Conservation (phyloP, 2,113 vertebrate species). For the Leiothrix lutea region DNA sequence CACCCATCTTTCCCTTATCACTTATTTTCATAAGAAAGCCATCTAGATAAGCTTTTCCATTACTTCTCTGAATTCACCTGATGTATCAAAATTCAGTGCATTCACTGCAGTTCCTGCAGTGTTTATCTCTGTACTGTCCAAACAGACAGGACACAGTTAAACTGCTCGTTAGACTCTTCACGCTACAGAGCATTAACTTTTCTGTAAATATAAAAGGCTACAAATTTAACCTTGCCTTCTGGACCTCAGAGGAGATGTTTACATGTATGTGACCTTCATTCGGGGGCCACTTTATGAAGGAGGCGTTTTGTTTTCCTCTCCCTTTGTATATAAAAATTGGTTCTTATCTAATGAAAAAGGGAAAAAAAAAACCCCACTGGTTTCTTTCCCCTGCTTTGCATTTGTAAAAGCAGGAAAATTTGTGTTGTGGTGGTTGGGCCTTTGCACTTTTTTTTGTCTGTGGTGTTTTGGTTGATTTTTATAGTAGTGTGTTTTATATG, state of each 20-base stretch:
- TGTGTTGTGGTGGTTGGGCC: not conserved
- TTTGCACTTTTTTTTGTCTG: not conserved
- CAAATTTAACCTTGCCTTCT: not conserved
- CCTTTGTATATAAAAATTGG: not conserved
- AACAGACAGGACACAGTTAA: not conserved
- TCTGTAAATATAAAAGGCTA: not conserved
- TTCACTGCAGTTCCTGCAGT: not conserved
- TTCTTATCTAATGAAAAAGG: not conserved
- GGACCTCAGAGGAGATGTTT: not conserved
- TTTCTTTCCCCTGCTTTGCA: not conserved
- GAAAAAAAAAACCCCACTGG: rapidly evolving
- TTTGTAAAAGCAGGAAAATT: not conserved
- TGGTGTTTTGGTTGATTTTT: not conserved
- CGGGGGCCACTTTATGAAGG: not conserved
- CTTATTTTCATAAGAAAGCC: not conserved
- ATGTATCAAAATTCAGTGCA: not conserved
- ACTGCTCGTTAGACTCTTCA: not conserved
- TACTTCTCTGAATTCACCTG: not conserved
- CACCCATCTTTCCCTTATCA: not conserved
- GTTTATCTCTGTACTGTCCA: not conserved
- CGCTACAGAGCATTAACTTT: not conserved
- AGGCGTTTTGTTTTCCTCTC: not conserved
- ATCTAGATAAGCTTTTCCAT: not conserved
- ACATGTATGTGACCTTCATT: not conserved
- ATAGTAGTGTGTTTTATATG: not conserved